Conservation (phyloP, 2,113 vertebrate genomes). For the Baryphthengus martii region DNA sequence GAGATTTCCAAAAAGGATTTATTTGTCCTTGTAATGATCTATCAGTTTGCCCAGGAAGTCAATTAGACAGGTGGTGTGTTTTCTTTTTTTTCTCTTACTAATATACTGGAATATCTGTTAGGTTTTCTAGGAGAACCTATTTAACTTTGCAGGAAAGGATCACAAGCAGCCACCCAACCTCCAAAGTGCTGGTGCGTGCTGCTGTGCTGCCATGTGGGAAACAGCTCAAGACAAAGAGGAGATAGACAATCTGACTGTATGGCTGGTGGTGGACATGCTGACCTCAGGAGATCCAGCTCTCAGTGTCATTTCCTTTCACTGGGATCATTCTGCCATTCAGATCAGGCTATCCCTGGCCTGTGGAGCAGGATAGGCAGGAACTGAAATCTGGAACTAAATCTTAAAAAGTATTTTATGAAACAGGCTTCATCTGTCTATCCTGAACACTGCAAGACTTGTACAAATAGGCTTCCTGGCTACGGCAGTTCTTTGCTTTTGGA, state of each 20-base stretch:
- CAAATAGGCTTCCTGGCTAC: not conserved
- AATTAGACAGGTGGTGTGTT: not conserved
- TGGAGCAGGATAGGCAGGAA: not conserved
- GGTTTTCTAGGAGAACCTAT: not conserved
- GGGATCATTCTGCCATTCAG: not conserved
- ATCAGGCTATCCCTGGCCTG: not conserved
- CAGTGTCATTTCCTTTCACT: fast-evolving
- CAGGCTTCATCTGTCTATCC: not conserved
- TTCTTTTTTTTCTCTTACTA: not conserved
- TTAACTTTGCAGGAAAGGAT: not conserved
- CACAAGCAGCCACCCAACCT: not conserved
- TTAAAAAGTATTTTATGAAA: not conserved
- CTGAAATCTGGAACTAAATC: not conserved
- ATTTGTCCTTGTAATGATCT: not conserved
- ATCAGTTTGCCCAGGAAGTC: not conserved
- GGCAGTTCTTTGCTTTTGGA: not conserved
- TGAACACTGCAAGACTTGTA: not conserved
- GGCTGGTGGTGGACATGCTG: fast-evolving
- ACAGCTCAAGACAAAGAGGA: not conserved
- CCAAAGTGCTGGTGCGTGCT: not conserved
- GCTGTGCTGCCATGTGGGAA: not conserved
- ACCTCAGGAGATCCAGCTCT: not conserved
- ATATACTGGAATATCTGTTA: not conserved
- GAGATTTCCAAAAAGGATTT: not conserved
- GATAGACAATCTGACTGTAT: not conserved